Conservation (phyloP, 2,113 vertebrate species). For the Euleptes europaea region DNA sequence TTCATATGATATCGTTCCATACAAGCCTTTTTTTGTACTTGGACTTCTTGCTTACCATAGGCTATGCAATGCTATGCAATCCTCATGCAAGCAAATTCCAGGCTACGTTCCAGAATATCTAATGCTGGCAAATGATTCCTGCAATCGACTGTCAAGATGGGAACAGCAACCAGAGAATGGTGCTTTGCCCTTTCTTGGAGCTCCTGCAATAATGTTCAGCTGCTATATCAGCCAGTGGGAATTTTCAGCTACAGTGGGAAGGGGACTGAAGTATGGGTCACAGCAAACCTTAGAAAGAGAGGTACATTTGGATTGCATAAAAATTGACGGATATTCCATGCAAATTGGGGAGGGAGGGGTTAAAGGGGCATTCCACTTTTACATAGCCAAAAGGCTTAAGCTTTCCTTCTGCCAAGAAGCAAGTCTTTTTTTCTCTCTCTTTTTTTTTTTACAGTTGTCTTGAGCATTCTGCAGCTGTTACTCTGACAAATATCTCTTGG, state of each 20-base stretch:
- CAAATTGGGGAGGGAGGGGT: conserved; percentile 9
- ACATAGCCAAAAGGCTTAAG: conserved; percentile 30
- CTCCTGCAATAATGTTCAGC: conserved; percentile 38
- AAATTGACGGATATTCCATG: not conserved
- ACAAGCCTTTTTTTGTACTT: not conserved
- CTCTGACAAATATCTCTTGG: conserved; percentile 46
- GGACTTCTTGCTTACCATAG: not conserved
- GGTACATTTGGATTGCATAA: conserved; percentile 6
- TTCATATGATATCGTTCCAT: not conserved
- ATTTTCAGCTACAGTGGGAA: conserved; percentile 38
- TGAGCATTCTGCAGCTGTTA: conserved; percentile 65
- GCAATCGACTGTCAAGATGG: conserved; percentile 28
- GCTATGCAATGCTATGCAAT: rapidly evolving
- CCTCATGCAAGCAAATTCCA: not conserved
- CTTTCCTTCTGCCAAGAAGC: conserved; percentile 22
- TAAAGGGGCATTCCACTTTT: conserved; percentile 13
- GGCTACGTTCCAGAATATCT: not conserved
- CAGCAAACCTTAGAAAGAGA: not conserved
- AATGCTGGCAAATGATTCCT: conserved; percentile 22
- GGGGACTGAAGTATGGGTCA: conserved; percentile 28
- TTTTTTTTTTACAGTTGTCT: conserved; percentile 14
- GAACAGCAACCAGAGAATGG: not conserved
- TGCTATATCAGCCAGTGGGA: conserved; percentile 20
- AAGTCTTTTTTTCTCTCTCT: not conserved
- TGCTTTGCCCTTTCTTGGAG: conserved; percentile 14